Evolutionary conservation across 2,797 vertebrate genomes (phyloP).

Genomic region (Eulemur coronatus): DNA sequence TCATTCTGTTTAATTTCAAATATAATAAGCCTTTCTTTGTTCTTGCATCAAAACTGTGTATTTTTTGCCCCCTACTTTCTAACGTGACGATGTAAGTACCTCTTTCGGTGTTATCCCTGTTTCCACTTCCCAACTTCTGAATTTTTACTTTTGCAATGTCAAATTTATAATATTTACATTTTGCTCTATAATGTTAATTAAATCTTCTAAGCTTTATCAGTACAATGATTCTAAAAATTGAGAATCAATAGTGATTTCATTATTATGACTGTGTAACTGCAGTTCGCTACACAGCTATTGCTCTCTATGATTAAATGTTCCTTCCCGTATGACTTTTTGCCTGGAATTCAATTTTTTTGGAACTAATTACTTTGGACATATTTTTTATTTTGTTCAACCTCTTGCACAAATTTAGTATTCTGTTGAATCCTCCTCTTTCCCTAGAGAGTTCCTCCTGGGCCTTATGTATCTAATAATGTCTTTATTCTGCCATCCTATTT

Average conservation of each 20-base stretch:
- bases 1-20: background rate
- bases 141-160: background rate
- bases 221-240: constrained; percentile 48
- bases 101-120: background rate
- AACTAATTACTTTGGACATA: constrained; percentile 43
- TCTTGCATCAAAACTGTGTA: background rate
- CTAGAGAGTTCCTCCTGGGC: background rate
- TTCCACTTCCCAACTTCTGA: background rate
- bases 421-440: background rate
- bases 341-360: constrained; percentile 30
- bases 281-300: background rate
- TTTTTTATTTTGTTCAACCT: constrained; percentile 41
- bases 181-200: constrained; percentile 22
- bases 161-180: background rate
- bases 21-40: background rate
- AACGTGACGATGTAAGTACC: background rate
- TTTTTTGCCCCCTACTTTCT: background rate
- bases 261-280: background rate
- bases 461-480: background rate
- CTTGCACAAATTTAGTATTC: background rate
- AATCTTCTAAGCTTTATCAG: constrained; percentile 47
- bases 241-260: constrained; percentile 48
- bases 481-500: background rate
- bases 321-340: background rate
- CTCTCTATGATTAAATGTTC: constrained; percentile 26